Evolutionary conservation across 2,888 invertebrate genomes (phyloP), one percentile per base, ranked within the genome.

Genomic region (Anaspis maculata): DNA sequence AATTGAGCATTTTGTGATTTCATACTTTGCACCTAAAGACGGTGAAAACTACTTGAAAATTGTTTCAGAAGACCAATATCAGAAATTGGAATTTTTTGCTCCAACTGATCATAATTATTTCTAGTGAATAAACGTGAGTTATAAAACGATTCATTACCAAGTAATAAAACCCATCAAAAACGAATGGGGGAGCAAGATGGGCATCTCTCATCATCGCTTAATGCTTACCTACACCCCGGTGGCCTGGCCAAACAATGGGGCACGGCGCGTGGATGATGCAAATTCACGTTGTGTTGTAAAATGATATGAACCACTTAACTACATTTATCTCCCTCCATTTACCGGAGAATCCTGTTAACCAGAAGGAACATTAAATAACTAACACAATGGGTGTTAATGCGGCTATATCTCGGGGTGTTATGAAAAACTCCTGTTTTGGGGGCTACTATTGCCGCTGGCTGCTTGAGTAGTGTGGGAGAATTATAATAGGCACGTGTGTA

Each of bases 381-480:
- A 60, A 61, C 60, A 59, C 59, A 64, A 62, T 56, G 58, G 56
- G 52, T 56, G 59, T 59, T 63, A 64, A 64, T 64, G 62, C 59
- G 60, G 57, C 61, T 61, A 62, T 62, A 62, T 61, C 62, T 59
- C 52, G 54, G n/a, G n/a, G 44, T 48, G 51, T 54, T 54, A 56
- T 54, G 55, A 56, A 56, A 57, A 57, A 59, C 57, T 58, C 58
- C n/a, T n/a, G n/a, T n/a, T n/a, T n/a, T n/a, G n/a, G n/a, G n/a
- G n/a, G n/a, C n/a, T n/a, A n/a, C n/a, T n/a, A n/a, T n/a, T n/a
- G n/a, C n/a, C n/a, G n/a, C n/a, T n/a, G 48, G 44, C 52, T 37
- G 53, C 31, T 54, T 63, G 62, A 62, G 61, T 63, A 62, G 62
- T 62, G 64, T 64, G 64, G 60, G 64, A 64, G 59, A 61, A 59